Evolutionary conservation across 2,797 vertebrate species (phyloP), one percentile per base, ranked within the genome.

Genomic region (Monodelphis domestica): DNA sequence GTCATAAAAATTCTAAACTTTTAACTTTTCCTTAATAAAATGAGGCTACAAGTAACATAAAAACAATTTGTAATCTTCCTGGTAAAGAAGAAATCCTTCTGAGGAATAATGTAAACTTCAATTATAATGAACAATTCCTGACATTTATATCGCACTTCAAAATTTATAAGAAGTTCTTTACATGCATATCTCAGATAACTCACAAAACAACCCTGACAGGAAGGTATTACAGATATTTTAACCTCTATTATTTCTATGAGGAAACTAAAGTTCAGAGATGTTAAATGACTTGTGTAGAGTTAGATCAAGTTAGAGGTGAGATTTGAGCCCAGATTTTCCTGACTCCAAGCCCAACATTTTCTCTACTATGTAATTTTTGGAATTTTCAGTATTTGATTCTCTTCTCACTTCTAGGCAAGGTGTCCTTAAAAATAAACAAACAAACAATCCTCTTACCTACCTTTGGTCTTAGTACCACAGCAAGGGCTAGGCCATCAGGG

Each of bases 11-110:
- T 10, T 28, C 50, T 4, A 28, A 56, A 15, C 50, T 28, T 50
- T 0, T 33, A 11, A 91, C 95, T 78, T 57, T n/a, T n/a, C n/a
- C n/a, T n/a, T 90, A 70, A 84, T 33, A 30, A n/a, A 50, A n/a
- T 45, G 91, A 28, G 84, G 84, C 15, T 33, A 29, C 0, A 26
- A 26, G 38, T 54, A 54, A 56, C 78, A 90, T 7, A 89, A 88
- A 87, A 45, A 95, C 15, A 30, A 24, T 54, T n/a, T 38, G 1
- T n/a, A 70, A 53, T 56, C 21, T 90, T 94, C 87, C 50, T 87
- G 51, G 38, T 30, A 87, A 70, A 70, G 63, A 95, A n/a, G 17
- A 90, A 45, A 57, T 70, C 91, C 87, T 87, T 90, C 54, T 91
- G 87, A 84, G 14, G 92, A 78, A 24, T 90, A 26, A 54, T 89